phyloP scores from a whole-genome alignment of 2,888 invertebrate species.

The Panorpa germanica region DNA sequence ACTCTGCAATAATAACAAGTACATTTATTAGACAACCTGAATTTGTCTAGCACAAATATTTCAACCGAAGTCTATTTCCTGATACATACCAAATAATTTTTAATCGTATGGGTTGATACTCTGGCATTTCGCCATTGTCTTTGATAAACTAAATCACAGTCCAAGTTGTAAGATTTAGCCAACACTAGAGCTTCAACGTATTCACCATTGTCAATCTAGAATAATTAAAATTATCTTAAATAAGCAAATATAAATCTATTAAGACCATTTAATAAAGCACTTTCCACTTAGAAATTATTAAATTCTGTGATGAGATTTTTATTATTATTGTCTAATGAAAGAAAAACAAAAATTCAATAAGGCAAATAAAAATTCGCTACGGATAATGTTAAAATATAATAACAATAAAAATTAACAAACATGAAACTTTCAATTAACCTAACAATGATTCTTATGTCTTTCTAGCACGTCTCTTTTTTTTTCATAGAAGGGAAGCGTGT shows the following conservation, averaged over 20 bases:
- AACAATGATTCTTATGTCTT: no score
- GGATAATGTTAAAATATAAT: no score
- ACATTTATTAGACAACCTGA: neutral
- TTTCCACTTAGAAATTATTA: constrained; percentile 4
- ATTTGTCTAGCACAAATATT: neutral
- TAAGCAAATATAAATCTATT: constrained; percentile 10
- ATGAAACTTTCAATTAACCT: no score
- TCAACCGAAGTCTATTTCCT: neutral
- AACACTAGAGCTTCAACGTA: constrained; percentile 53
- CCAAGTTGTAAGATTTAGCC: constrained; percentile 47
- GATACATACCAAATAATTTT: constrained; percentile 42
- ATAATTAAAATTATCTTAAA: constrained; percentile 8
- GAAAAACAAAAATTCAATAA: constrained; percentile 1
- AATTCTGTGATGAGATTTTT: neutral
- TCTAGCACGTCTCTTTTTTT: no score
- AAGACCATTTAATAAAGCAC: constrained; percentile 7
- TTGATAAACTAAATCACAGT: constrained; percentile 62
- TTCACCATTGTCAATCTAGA: constrained; percentile 42
- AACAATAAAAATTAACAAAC: no score
- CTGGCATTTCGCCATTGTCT: constrained; percentile 57
- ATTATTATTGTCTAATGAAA: constrained; percentile 1
- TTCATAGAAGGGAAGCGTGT: no score
- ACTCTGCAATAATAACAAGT: constrained; percentile 25
- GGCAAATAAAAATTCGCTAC: no score
- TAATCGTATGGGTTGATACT: constrained; percentile 51